A percentile compares a stretch with the other conserved stretches of the same genome.
Conservation (phyloP, 2,888 invertebrate genomes). For the Pterostichus niger region DNA sequence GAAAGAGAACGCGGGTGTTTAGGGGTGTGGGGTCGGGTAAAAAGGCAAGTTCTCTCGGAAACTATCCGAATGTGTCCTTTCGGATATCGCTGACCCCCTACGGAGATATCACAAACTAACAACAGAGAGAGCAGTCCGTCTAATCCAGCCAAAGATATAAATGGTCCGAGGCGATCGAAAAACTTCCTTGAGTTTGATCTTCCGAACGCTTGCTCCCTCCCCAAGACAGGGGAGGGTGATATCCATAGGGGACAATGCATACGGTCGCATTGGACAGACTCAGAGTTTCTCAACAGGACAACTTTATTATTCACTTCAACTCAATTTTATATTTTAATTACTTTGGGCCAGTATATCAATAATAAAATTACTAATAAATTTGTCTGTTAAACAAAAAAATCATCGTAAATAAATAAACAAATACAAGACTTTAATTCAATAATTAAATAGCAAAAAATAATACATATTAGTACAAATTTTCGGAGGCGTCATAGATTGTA, state of each 20-base stretch:
- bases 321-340: too few species aligned
- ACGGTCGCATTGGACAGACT: neutral
- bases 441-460: too few species aligned
- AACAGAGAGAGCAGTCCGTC: slow-evolving; percentile 35
- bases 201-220: slow-evolving; percentile 6
- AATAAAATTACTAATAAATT: too few species aligned
- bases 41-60: slow-evolving; percentile 38
- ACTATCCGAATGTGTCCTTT: slow-evolving; percentile 41
- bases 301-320: too few species aligned
- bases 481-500: too few species aligned
- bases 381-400: too few species aligned
- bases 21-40: slow-evolving; percentile 12
- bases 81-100: slow-evolving; percentile 41
- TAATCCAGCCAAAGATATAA: slow-evolving; percentile 37
- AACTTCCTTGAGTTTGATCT: slow-evolving; percentile 33
- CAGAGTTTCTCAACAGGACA: neutral
- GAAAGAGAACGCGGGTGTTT: neutral
- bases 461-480: too few species aligned
- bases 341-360: too few species aligned
- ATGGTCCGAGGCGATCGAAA: slow-evolving; percentile 41
- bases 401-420: too few species aligned
- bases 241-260: slow-evolving; percentile 36
- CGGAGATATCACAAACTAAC: slow-evolving; percentile 38
- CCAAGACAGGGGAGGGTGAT: neutral
- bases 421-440: too few species aligned